Evolutionary conservation across 2,888 invertebrate species (phyloP).

Genomic region (Hoplodrina ambigua): DNA sequence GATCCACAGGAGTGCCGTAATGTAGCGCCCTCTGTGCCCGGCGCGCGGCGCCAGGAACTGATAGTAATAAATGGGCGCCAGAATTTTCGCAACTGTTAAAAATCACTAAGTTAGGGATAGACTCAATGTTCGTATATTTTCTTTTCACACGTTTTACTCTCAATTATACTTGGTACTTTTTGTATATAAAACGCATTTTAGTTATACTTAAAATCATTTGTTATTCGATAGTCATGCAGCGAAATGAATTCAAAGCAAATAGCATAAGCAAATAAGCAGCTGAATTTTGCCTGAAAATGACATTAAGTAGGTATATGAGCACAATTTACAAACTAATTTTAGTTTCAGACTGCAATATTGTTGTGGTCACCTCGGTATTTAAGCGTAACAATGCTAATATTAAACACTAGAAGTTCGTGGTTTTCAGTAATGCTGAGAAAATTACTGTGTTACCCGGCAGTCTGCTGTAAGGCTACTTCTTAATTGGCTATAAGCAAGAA

Average conservation of each 20-base stretch:
- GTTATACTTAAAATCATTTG: not conserved
- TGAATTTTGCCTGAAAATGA: not conserved
- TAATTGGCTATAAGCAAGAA: conserved; percentile 20
- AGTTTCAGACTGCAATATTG: conserved; percentile 1
- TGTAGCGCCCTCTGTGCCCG: conserved; percentile 67
- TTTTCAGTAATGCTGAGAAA: conserved; percentile 28
- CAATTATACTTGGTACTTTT: not conserved
- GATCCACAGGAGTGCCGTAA: conserved; percentile 79
- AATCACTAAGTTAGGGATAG: conserved; percentile 64
- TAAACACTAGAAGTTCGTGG: conserved; percentile 25
- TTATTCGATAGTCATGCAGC: not conserved
- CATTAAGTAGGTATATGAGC: not conserved
- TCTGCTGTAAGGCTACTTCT: conserved; percentile 7
- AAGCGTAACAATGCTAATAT: conserved; percentile 20
- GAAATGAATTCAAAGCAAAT: not conserved
- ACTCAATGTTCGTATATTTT: conserved; percentile 30
- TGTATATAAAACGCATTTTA: no score
- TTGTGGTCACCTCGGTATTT: conserved; percentile 2
- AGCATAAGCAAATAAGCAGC: not conserved
- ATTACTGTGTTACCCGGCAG: conserved; percentile 21
- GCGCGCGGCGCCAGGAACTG: conserved; percentile 68
- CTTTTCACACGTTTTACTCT: conserved; percentile 1
- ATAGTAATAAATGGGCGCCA: conserved; percentile 78
- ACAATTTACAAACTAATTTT: conserved; percentile 39
- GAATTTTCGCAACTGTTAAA: conserved; percentile 71